A percentile compares a stretch with the other conserved stretches of the same genome.
Conservation (phyloP, 2,888 invertebrate genomes). For the Acanthococcus lagerstroemiae region DNA sequence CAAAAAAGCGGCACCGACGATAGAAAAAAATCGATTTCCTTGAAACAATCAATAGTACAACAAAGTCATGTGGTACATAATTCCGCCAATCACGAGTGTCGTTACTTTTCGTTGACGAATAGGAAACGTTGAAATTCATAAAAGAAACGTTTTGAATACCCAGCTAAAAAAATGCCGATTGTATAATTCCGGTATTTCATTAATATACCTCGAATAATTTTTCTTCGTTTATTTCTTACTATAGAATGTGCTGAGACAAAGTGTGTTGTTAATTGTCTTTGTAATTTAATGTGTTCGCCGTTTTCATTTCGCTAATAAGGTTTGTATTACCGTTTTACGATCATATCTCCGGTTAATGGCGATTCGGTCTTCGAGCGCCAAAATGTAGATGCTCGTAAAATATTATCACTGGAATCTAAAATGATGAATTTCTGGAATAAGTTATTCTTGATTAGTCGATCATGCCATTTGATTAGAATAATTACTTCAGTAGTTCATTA, state of each 20-base stretch:
- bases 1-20: too few species aligned
- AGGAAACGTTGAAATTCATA: not conserved
- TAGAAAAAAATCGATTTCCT: slow-evolving; percentile 20
- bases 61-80: slow-evolving; percentile 10
- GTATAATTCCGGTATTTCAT: slow-evolving; percentile 16
- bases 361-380: slow-evolving; percentile 14
- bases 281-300: not conserved
- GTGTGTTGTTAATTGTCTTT: not conserved
- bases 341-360: slow-evolving; percentile 13
- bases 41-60: slow-evolving; percentile 22
- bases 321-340: not conserved
- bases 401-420: not conserved
- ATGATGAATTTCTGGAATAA: not conserved
- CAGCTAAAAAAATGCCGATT: slow-evolving; percentile 23
- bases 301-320: not conserved
- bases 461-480: not conserved
- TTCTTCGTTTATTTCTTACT: not conserved
- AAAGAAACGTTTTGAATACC: slow-evolving; percentile 15
- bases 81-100: slow-evolving; percentile 8
- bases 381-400: too few species aligned
- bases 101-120: slow-evolving; percentile 11
- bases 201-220: slow-evolving; percentile 3
- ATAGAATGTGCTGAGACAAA: not conserved
- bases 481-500: not conserved
- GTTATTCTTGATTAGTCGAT: not conserved